Evolutionary conservation across 1,140 invertebrate genomes (phyloP).

Genomic region (Acromyrmex heyeri): DNA sequence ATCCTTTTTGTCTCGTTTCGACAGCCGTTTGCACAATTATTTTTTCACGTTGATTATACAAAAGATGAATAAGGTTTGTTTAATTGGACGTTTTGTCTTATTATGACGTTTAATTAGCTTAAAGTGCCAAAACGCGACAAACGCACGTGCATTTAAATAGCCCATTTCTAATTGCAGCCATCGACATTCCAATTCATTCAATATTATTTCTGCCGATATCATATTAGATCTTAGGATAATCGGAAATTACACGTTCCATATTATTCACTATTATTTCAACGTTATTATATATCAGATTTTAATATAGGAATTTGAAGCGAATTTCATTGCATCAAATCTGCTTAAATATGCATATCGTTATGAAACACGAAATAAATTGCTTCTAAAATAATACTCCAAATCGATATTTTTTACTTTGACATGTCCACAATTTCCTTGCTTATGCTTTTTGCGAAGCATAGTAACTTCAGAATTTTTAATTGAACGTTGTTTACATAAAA

Average conservation of each 20-base stretch:
- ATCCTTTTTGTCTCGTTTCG: neutral
- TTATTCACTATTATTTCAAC: neutral
- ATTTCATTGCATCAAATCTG: neutral
- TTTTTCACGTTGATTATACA: neutral
- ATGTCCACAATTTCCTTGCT: neutral
- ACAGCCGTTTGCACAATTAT: neutral
- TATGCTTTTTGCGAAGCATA: neutral
- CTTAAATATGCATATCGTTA: neutral
- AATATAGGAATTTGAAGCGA: neutral
- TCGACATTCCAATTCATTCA: constrained; percentile 39
- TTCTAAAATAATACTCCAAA: neutral
- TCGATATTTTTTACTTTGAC: neutral
- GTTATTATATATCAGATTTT: neutral
- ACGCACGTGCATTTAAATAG: neutral
- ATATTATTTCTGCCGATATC: constrained; percentile 32
- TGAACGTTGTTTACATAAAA: neutral
- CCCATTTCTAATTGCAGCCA: neutral
- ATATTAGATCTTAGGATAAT: constrained; percentile 33
- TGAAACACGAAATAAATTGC: neutral
- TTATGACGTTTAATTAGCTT: constrained; percentile 15
- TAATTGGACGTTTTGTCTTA: neutral
- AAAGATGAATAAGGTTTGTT: neutral
- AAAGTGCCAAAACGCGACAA: neutral
- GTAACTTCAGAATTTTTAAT: neutral
- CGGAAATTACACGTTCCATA: neutral